These are phyloP conservation scores for Philotrypesis tridentata DNA, from an alignment of 1,140 invertebrate genomes.

Conservation along the genomic window DNA sequence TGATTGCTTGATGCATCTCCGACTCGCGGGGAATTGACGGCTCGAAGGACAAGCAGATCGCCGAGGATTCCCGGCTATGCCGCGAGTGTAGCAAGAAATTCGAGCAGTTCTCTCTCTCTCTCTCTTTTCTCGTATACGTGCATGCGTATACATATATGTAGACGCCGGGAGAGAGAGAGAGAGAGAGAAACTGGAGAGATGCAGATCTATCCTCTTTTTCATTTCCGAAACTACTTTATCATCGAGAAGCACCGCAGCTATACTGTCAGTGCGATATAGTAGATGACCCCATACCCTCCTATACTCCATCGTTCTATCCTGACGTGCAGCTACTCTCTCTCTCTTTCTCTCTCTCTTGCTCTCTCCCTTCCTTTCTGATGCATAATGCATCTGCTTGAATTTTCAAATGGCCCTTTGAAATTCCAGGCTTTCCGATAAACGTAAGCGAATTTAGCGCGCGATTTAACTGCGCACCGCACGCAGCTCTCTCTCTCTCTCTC, in stretches of 20 bases:
- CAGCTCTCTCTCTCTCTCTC: too few species aligned
- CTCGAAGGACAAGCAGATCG: neutral
- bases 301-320: too few species aligned
- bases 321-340: too few species aligned
- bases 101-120: too few species aligned
- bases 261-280: neutral
- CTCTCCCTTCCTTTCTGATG: neutral
- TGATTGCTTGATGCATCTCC: slow-evolving; percentile 40
- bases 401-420: slow-evolving; percentile 12
- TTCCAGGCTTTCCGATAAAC: slow-evolving; percentile 48
- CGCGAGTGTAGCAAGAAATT: slow-evolving; percentile 7
- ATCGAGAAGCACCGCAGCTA: neutral
- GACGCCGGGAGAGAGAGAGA: too few species aligned
- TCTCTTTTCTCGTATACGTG: neutral
- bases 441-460: slow-evolving; percentile 65
- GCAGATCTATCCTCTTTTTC: neutral
- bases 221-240: neutral
- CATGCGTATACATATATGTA: neutral
- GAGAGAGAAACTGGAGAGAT: too few species aligned
- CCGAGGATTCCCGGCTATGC: neutral
- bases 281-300: neutral
- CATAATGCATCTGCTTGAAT: slow-evolving; percentile 32
- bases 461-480: slow-evolving; percentile 56
- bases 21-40: slow-evolving; percentile 28
- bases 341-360: too few species aligned